These are phyloP conservation scores for Parapsyche elsis DNA, from an alignment of 1,140 invertebrate species.

Conservation along the genomic window DNA sequence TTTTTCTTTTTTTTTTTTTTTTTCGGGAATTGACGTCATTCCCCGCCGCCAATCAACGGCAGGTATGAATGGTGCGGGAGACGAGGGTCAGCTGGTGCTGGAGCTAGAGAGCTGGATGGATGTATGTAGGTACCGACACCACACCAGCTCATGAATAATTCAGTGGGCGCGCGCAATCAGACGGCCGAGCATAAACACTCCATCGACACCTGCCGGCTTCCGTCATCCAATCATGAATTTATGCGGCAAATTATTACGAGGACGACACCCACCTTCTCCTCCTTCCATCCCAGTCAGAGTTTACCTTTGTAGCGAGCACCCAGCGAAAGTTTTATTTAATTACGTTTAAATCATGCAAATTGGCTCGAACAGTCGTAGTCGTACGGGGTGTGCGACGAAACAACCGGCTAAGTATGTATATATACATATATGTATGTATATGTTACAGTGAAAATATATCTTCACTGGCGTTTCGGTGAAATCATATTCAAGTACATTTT, in stretches of 20 bases:
- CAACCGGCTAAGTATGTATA: background rate
- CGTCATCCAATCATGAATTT: constrained; percentile 48
- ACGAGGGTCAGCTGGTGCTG: constrained; percentile 19
- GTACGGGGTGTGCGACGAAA: background rate
- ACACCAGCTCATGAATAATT: constrained; percentile 48
- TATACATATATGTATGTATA: background rate
- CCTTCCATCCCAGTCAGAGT: background rate
- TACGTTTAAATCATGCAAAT: background rate
- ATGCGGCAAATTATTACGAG: constrained; percentile 40
- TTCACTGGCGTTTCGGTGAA: too few species aligned
- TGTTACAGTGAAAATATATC: too few species aligned
- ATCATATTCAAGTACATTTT: too few species aligned
- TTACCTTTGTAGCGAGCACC: background rate
- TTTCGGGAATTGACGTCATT: too few species aligned
- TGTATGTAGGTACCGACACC: too few species aligned
- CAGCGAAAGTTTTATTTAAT: constrained; percentile 1
- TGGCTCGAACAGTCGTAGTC: background rate
- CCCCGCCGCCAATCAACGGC: too few species aligned
- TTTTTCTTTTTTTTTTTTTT: too few species aligned
- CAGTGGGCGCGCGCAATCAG: constrained; percentile 41
- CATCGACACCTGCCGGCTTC: constrained; percentile 53
- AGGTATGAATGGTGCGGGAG: background rate
- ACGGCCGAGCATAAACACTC: constrained; percentile 48
- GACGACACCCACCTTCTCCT: background rate
- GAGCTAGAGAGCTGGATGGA: too few species aligned